Evolutionary conservation across 2,888 invertebrate genomes (phyloP).

Genomic region (Chydorus sphaericus): DNA sequence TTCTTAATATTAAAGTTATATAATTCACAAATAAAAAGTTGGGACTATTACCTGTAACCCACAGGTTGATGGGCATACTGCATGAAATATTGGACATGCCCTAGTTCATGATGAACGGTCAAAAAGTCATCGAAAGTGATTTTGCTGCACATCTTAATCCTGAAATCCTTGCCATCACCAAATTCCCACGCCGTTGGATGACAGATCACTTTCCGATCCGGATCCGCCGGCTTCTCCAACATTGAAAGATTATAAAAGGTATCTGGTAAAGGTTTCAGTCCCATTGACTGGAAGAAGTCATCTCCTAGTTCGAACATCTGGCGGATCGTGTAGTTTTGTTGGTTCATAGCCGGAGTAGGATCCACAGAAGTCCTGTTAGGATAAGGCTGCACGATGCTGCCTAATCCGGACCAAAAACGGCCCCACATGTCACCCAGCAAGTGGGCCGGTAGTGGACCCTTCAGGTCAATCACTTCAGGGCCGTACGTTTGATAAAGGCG

Average conservation of each 20-base stretch:
- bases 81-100: constrained; percentile 25
- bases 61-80: constrained; percentile 23
- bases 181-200: constrained; percentile 34
- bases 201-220: constrained; percentile 26
- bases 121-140: constrained; percentile 22
- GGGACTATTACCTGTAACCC: constrained; percentile 12
- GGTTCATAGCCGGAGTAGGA: constrained; percentile 19
- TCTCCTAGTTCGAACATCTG: constrained; percentile 26
- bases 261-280: constrained; percentile 28
- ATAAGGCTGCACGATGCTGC: constrained; percentile 22
- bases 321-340: constrained; percentile 17
- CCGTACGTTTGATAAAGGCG: constrained; percentile 26
- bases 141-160: constrained; percentile 26
- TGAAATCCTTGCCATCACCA: constrained; percentile 30
- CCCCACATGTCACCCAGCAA: constrained; percentile 30
- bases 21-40: not conserved
- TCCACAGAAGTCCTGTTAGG: constrained; percentile 22
- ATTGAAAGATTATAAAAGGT: constrained; percentile 31
- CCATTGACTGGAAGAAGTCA: constrained; percentile 30
- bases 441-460: constrained; percentile 34
- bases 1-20: not conserved
- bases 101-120: constrained; percentile 26
- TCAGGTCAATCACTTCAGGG: constrained; percentile 18
- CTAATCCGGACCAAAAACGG: constrained; percentile 23
- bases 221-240: constrained; percentile 25